These are phyloP conservation scores for Cranoglanis bouderius DNA, from an alignment of 2,113 vertebrate genomes.

Conservation along the genomic window DNA sequence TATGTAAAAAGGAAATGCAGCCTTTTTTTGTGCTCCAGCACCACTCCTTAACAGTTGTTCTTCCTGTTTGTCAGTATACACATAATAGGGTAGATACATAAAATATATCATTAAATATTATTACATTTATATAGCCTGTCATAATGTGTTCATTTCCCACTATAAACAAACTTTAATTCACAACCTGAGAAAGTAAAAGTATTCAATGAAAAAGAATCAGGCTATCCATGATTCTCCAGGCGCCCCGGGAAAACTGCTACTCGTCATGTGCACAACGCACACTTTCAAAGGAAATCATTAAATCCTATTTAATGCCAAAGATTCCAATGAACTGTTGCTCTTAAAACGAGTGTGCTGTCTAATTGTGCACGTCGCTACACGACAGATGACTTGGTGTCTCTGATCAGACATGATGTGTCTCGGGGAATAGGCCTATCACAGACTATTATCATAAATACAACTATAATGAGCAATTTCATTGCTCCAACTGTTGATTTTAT, in stretches of 20 bases:
- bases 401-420: neutral
- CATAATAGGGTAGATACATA: neutral
- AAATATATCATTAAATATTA: neutral
- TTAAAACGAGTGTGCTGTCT: neutral
- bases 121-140: neutral
- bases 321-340: neutral
- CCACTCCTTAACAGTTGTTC: neutral
- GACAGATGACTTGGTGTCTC: neutral
- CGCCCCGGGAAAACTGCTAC: neutral
- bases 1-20: neutral
- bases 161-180: neutral
- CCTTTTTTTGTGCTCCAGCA: neutral
- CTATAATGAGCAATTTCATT: neutral
- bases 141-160: neutral
- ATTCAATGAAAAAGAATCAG: slow-evolving; percentile 19
- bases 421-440: neutral
- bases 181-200: neutral
- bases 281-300: neutral
- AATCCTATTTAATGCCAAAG: neutral
- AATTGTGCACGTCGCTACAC: neutral
- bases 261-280: neutral
- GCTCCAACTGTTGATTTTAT: neutral
- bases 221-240: neutral
- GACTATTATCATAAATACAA: neutral
- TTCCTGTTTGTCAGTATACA: neutral